Conservation (phyloP, 2,888 invertebrate genomes). For the Acanthosepion pharaonis region DNA sequence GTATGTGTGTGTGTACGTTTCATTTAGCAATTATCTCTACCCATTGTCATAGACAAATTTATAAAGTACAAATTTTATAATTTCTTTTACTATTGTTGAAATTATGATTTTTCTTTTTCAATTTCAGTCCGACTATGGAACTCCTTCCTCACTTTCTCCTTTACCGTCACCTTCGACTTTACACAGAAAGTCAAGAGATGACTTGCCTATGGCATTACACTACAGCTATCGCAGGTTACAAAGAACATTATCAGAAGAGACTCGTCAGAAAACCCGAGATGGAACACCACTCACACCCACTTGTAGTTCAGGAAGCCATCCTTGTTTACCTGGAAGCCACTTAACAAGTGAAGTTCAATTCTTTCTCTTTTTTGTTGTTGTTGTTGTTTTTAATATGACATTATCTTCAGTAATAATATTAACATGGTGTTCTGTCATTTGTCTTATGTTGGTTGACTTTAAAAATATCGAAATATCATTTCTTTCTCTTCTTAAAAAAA, state of each 20-base stretch:
- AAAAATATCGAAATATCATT: too few relatives aligned
- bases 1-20: too few relatives aligned
- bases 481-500: too few relatives aligned
- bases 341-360: background rate
- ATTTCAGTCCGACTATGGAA: slow-evolving; percentile 67
- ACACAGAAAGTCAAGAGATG: slow-evolving; percentile 57
- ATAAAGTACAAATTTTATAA: background rate
- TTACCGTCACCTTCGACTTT: slow-evolving; percentile 60
- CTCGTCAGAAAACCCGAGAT: slow-evolving; percentile 72
- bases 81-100: background rate
- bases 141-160: slow-evolving; percentile 62
- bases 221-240: slow-evolving; percentile 70
- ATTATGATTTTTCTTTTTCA: slow-evolving; percentile 39
- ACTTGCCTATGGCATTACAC: slow-evolving; percentile 58
- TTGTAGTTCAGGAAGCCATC: slow-evolving; percentile 49
- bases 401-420: too few relatives aligned
- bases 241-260: slow-evolving; percentile 74
- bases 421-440: too few relatives aligned
- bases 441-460: too few relatives aligned
- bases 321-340: slow-evolving; percentile 47
- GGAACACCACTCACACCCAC: slow-evolving; percentile 69
- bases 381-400: background rate
- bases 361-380: background rate
- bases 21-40: too few relatives aligned
- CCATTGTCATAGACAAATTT: too few relatives aligned